Base-by-base conservation (phyloP, 2,113 vertebrate species). In the Galbula dea region DNA sequence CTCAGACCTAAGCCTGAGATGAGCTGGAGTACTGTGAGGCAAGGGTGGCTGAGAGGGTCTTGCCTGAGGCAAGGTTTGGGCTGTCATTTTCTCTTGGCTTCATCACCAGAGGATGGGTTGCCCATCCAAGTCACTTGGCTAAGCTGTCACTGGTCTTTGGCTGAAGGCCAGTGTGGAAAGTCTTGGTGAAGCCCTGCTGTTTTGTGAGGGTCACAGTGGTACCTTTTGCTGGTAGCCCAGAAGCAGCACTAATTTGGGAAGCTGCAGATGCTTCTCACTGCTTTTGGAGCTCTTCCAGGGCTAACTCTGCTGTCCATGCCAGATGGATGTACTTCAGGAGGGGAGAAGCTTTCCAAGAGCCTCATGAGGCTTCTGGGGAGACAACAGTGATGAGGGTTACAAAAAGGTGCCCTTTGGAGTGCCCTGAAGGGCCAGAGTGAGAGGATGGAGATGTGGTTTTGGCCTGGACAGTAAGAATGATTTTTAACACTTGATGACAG, bases 291-390 rank as follows among this genome's bases (percentile, higher is more conserved):
- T 61, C 45, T 57, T 78, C 45, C 22, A 61, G 85, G 20, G 9
- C 58, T 80, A 72, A 41, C 12, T 29, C 21, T 79, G n/a, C 63
- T 88, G 49, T 52, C 86, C 3, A 1, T n/a, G 57, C 41, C 19
- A 74, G 26, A 34, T 1, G 0, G 36, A 11, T 1, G 1, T 1
- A 0, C 82, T 89, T 81, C 36, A 36, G 55, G 69, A 51, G 14
- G 7, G 12, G 10, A 75, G 18, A 30, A 69, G 55, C 77, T 58
- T 95, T 19, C 27, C 19, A 81, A n/a, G 46, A 83, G 11, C 20
- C 22, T 92, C 10, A 1, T 29, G 39, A 41, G 15, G 6, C 18
- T 72, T 71, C 24, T 87, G 32, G 26, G 48, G 79, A 87, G 39
- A 61, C 17, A 76, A 24, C n/a, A 52, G 26, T 72, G 58, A 29